These are phyloP conservation scores for Drosophila rubida DNA, from an alignment of 2,888 invertebrate genomes.

Conservation along the genomic window DNA sequence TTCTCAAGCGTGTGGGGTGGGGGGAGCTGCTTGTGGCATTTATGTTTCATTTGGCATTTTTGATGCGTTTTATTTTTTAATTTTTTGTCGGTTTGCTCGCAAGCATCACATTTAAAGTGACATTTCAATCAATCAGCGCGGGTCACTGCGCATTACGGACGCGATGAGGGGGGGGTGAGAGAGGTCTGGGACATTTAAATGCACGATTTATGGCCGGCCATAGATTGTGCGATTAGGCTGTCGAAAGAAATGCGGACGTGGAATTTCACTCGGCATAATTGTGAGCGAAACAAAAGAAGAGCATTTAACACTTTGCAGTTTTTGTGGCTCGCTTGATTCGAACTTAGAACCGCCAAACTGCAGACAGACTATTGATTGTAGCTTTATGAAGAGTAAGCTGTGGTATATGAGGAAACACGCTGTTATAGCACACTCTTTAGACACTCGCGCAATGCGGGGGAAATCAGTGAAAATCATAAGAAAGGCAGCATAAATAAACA, in stretches of 20 bases:
- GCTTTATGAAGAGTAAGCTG: not conserved
- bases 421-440: not conserved
- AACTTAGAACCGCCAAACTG: no score
- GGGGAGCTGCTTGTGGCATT: constrained; percentile 58
- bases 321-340: no score
- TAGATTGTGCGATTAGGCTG: constrained; percentile 50
- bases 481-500: constrained; percentile 70
- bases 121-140: constrained; percentile 82
- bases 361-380: no score
- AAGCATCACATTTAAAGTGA: constrained; percentile 75
- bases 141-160: constrained; percentile 30
- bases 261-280: constrained; percentile 11
- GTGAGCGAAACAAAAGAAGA: not conserved
- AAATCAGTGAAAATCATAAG: constrained; percentile 63
- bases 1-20: constrained; percentile 24
- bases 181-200: constrained; percentile 38
- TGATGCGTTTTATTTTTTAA: constrained; percentile 64
- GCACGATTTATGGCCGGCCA: constrained; percentile 46
- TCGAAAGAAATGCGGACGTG: not conserved
- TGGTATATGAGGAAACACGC: not conserved
- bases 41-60: constrained; percentile 78
- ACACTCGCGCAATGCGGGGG: constrained; percentile 20
- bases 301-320: not conserved
- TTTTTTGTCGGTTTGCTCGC: constrained; percentile 47
- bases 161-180: no score